phyloP scores from a whole-genome alignment of 1,140 invertebrate genomes.

The Amyelois transitella region DNA sequence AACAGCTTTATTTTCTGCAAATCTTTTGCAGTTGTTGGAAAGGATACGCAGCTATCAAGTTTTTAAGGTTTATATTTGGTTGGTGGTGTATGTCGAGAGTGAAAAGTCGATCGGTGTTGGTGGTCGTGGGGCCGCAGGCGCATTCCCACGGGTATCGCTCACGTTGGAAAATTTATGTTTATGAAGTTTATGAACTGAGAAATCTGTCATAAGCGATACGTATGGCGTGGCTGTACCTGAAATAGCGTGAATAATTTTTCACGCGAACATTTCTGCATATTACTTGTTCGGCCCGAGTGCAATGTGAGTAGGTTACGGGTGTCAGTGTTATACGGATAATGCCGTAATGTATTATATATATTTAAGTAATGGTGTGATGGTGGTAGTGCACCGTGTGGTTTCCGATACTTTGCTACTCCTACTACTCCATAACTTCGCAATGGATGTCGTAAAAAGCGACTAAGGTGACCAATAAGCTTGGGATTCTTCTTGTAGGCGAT shows the following conservation, averaged over 20 bases:
- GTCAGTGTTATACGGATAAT: too few species aligned
- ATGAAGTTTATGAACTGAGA: constrained; percentile 70
- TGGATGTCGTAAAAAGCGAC: too few species aligned
- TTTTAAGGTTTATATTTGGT: constrained; percentile 28
- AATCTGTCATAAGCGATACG: constrained; percentile 71
- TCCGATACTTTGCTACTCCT: too few species aligned
- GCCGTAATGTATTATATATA: too few species aligned
- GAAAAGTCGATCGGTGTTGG: constrained; percentile 66
- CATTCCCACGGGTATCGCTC: constrained; percentile 67
- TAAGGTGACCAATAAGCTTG: too few species aligned
- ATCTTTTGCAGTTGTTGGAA: constrained; percentile 12
- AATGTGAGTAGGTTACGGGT: too few species aligned
- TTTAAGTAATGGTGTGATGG: too few species aligned
- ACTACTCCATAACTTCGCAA: too few species aligned
- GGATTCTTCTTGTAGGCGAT: too few species aligned
- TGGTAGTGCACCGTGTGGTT: too few species aligned
- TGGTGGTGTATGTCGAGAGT: constrained; percentile 39
- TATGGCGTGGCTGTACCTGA: constrained; percentile 59
- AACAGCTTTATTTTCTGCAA: constrained; percentile 64
- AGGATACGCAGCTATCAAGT: constrained; percentile 2
- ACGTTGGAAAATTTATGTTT: constrained; percentile 69
- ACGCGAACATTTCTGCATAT: constrained; percentile 38
- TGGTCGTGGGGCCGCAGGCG: constrained; percentile 56
- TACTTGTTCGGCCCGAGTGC: too few species aligned
- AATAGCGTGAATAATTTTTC: constrained; percentile 71